Evolutionary conservation across 2,797 vertebrate species (phyloP).

Genomic region (Denticeps clupeoides): DNA sequence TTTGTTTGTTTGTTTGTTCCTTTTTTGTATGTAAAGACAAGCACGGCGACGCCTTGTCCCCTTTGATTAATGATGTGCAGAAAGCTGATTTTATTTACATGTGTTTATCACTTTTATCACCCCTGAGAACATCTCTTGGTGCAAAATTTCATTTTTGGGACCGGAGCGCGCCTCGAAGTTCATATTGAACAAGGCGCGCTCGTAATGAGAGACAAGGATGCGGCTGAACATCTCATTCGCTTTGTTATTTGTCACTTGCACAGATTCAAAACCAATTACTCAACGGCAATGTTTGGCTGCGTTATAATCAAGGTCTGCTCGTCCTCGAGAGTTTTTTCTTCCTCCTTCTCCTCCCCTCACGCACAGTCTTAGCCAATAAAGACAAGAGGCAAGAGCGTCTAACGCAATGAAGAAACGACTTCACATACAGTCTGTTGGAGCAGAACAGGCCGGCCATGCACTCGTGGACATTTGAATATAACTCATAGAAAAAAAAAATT

Average conservation of each 20-base stretch:
- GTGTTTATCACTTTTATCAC: conserved; percentile 69
- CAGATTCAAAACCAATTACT: conserved; percentile 29
- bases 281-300: conserved; percentile 24
- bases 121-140: conserved; percentile 58
- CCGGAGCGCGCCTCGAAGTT: conserved; percentile 15
- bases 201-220: conserved; percentile 25
- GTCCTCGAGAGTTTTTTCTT: not conserved
- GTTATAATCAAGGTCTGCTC: conserved; percentile 14
- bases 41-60: conserved; percentile 58
- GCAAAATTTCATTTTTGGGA: conserved; percentile 16
- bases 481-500: conserved; percentile 28
- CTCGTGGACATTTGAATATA: conserved; percentile 30
- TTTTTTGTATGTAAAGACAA: conserved; percentile 30
- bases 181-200: conserved; percentile 34
- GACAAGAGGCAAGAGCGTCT: conserved; percentile 19
- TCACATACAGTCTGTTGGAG: conserved; percentile 16
- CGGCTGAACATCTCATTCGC: conserved; percentile 27
- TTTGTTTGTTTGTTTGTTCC: not conserved
- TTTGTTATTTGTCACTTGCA: conserved; percentile 34
- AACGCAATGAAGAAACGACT: conserved; percentile 9
- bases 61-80: conserved; percentile 67
- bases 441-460: conserved; percentile 6
- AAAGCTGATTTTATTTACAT: conserved; percentile 80
- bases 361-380: conserved; percentile 21
- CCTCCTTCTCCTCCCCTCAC: conserved; percentile 19